Base-by-base conservation (phyloP, 2,888 invertebrate genomes). In the Catotricha subobsoleta region DNA sequence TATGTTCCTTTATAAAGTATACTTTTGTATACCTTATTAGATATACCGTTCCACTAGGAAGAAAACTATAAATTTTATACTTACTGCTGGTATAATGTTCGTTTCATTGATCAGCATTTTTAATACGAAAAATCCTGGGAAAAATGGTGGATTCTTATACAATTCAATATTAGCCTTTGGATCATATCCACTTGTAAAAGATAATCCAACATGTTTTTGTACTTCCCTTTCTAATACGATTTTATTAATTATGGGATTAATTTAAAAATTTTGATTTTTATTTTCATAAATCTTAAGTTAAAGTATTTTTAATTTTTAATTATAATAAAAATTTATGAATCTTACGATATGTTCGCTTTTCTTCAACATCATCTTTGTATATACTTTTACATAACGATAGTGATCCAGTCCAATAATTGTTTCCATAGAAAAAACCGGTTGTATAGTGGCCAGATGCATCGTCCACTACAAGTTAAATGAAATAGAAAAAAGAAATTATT, bases 401-500 rank as follows among this genome's bases (percentile, higher is more conserved):
- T 1, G 82, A 82, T 42, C 81, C 82, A 44, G 77, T 72, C 80
- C 80, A 82, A 60, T 78, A 82, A 58, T 79, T 76, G 62, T 82
- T 82, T 43, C 81, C 82, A 71, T 80, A 81, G 63, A 78, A 80
- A 69, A 80, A 80, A 59, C 80, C 80, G 2, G 77, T 74, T 12
- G 78, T 74, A 58, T 82, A 81, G 46, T 79, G 72, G 0, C 81
- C 81, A 52, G 78, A 77, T 18, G 82, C 78, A 57, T 75, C 74
- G 48, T 71, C 71, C 72, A 74, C 74, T 75, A 56, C 30, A 64
- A 66, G 37, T 47, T 45, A 49, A 48, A 46, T 42, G 40, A 9
- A 30, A 38, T 3, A 18, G 9, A 15, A 27, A 28, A 19, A 12
- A 38, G 19, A 25, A 10, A 25, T 10, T 6, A n/a, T n/a, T n/a